Percentiles rank a stretch among this genome's conserved stretches.
Conservation (phyloP, 2,797 vertebrate species). For the Acanthis flammea region DNA sequence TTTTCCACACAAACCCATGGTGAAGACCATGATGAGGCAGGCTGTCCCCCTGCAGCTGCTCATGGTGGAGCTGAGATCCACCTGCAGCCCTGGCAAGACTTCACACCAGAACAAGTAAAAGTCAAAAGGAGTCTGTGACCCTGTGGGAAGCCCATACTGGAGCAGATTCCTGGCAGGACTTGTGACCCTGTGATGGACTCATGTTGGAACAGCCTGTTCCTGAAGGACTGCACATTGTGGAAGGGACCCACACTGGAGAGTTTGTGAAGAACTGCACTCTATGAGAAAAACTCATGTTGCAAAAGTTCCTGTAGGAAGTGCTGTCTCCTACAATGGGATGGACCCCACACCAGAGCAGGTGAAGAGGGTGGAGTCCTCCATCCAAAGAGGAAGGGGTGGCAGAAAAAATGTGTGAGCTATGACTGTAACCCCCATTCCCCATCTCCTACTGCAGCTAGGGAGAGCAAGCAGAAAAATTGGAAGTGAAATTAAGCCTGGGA, state of each 20-base stretch:
- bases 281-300: not conserved
- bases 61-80: not conserved
- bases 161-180: not conserved
- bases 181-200: accelerated
- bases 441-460: not conserved
- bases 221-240: not conserved
- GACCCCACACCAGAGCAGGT: too few relatives aligned
- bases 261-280: not conserved
- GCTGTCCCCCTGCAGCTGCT: not conserved
- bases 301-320: not conserved
- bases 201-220: not conserved
- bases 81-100: not conserved
- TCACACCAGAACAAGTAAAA: not conserved
- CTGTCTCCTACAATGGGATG: not conserved
- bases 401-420: not conserved
- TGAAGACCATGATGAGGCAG: not conserved
- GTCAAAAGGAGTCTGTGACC: not conserved
- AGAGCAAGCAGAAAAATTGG: not conserved
- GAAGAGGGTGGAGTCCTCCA: not conserved
- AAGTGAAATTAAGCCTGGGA: not conserved
- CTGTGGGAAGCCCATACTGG: too few relatives aligned
- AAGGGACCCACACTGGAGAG: not conserved
- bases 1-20: not conserved
- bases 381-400: accelerated
- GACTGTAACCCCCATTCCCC: not conserved